Evolutionary conservation across 2,113 vertebrate species (phyloP).

Genomic region (Muntiacus reevesi): DNA sequence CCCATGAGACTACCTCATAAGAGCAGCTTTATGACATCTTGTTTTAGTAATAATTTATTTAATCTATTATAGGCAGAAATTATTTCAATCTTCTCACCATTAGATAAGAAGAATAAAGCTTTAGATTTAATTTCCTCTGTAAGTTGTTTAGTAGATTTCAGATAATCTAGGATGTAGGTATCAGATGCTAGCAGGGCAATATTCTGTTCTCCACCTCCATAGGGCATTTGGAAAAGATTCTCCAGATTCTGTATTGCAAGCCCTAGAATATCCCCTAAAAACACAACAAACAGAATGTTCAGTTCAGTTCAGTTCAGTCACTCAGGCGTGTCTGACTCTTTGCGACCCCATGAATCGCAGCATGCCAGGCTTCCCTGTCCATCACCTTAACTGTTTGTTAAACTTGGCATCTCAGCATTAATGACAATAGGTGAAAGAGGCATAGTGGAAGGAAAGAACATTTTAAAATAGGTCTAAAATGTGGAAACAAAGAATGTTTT

Average conservation of each 20-base stretch:
- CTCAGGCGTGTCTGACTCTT: no score
- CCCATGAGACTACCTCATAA: not conserved
- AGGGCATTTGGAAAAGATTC: conserved; percentile 76
- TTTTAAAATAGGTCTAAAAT: not conserved
- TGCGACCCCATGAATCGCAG: no score
- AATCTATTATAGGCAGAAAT: not conserved
- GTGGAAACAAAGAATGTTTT: not conserved
- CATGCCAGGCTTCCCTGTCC: no score
- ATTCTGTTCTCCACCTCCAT: conserved; percentile 87
- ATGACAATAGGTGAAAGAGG: not conserved
- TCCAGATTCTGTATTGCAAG: conserved; percentile 85
- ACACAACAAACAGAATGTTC: not conserved
- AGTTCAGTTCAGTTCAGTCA: no score
- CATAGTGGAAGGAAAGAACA: not conserved
- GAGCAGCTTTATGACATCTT: not conserved
- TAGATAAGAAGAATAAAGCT: conserved; percentile 79
- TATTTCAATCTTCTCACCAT: conserved; percentile 77
- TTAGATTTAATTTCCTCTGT: conserved; percentile 76
- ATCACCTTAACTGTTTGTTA: not conserved
- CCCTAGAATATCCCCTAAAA: conserved; percentile 88
- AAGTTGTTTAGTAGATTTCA: conserved; percentile 85
- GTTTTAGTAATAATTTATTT: not conserved
- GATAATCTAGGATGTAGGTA: conserved; percentile 85
- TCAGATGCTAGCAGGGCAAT: conserved; percentile 88
- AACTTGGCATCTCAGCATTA: not conserved